phyloP scores from a whole-genome alignment of 2,113 vertebrate species.

The Argyrosomus japonicus region DNA sequence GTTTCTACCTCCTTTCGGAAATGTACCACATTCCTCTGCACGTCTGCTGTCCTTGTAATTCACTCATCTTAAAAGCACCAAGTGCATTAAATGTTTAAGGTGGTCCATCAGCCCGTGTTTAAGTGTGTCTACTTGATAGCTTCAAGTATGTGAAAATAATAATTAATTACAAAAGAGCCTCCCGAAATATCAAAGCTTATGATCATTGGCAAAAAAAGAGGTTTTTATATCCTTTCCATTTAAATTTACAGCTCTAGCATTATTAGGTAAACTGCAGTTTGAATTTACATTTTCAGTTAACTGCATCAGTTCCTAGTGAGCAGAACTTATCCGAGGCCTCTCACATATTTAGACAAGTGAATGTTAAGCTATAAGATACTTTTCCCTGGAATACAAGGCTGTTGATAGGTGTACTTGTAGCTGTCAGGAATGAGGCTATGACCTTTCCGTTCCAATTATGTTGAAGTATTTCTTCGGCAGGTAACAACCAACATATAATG shows the following conservation, averaged over 20 bases:
- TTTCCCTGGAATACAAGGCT: not conserved
- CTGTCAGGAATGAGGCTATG: not conserved
- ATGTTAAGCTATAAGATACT: not conserved
- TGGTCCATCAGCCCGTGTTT: slow-evolving; percentile 25
- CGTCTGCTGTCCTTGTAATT: slow-evolving; percentile 51
- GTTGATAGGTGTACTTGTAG: not conserved
- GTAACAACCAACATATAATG: not conserved
- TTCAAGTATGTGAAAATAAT: not conserved
- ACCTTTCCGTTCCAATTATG: not conserved
- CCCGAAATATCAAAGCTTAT: too few relatives aligned
- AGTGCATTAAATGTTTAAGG: slow-evolving; percentile 42
- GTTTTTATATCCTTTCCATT: not conserved
- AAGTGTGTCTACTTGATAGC: slow-evolving; percentile 15
- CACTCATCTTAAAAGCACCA: slow-evolving; percentile 44
- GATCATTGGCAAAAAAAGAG: not conserved
- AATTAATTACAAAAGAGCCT: too few relatives aligned
- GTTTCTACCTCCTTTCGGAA: slow-evolving; percentile 21
- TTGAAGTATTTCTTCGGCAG: not conserved
- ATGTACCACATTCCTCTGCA: not conserved
- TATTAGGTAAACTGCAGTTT: not conserved
- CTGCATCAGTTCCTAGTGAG: slow-evolving; percentile 6
- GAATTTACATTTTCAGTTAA: not conserved
- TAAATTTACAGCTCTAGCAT: not conserved
- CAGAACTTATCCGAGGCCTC: not conserved
- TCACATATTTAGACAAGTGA: slow-evolving; percentile 4